These are phyloP conservation scores for Strix aluco DNA, from an alignment of 2,113 vertebrate genomes.

Conservation along the genomic window DNA sequence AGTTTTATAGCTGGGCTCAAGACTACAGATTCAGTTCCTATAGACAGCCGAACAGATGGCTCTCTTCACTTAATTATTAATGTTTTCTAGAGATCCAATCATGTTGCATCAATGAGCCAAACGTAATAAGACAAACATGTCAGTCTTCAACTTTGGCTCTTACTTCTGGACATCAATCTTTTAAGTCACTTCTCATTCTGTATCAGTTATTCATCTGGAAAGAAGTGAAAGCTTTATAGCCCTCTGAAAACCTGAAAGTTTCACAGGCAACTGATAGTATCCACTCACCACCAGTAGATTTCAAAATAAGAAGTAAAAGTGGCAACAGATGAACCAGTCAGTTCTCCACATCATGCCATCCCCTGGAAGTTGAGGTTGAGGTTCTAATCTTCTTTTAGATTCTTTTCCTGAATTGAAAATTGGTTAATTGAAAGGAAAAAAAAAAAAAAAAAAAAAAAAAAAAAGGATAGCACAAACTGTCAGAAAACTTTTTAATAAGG, in stretches of 20 bases:
- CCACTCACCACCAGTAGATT: not conserved
- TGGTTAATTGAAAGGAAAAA: not conserved
- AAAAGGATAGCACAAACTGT: not conserved
- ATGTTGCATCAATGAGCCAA: not conserved
- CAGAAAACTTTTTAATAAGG: not conserved
- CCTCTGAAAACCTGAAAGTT: not conserved
- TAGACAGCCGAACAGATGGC: not conserved
- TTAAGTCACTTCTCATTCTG: not conserved
- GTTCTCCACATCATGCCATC: not conserved
- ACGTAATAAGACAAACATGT: not conserved
- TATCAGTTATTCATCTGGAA: not conserved
- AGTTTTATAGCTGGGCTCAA: not conserved
- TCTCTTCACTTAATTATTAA: not conserved
- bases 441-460: not conserved
- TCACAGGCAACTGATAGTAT: not conserved
- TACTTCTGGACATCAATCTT: not conserved
- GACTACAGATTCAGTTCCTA: not conserved
- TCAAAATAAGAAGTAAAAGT: not conserved
- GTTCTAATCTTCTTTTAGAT: not conserved
- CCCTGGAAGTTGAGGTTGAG: not conserved
- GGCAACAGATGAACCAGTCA: not conserved
- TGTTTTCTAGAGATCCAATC: not conserved
- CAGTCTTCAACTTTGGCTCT: not conserved
- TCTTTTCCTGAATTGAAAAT: not conserved
- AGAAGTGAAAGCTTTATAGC: not conserved